Conservation (phyloP, 2,888 invertebrate species). For the Hetaerina titia region DNA sequence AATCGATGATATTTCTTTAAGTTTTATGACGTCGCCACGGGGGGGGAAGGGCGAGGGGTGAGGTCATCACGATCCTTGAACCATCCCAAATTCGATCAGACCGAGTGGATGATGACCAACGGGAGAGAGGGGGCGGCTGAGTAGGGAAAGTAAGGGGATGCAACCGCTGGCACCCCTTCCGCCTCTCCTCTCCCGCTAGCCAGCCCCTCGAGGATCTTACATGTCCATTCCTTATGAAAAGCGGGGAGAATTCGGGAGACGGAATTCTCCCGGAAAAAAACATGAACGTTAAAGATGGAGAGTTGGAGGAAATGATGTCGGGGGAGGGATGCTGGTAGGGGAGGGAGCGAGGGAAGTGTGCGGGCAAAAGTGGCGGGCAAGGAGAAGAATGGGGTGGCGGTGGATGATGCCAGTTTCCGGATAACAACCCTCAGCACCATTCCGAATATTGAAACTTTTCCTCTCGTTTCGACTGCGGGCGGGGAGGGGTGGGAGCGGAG, state of each 20-base stretch:
- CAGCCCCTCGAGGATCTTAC: not conserved
- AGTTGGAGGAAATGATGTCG: not conserved
- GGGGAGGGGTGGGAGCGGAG: not conserved
- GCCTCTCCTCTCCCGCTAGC: not conserved
- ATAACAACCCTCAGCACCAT: not conserved
- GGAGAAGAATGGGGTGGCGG: not conserved
- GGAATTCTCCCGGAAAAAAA: not conserved
- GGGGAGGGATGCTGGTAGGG: not conserved
- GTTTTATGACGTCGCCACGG: slow-evolving; percentile 43
- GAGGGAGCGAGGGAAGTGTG: not conserved
- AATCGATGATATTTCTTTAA: slow-evolving; percentile 56
- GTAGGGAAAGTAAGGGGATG: not conserved
- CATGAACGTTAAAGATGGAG: slow-evolving; percentile 12
- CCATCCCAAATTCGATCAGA: slow-evolving; percentile 57
- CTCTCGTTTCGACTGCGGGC: not conserved
- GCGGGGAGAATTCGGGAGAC: not conserved
- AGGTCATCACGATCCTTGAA: slow-evolving; percentile 47
- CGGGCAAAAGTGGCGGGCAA: no score
- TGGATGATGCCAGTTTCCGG: slow-evolving; percentile 21
- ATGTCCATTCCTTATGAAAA: not conserved
- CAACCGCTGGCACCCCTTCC: not conserved
- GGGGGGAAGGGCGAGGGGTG: slow-evolving; percentile 15
- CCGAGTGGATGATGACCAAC: slow-evolving; percentile 8
- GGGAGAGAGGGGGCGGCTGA: not conserved
- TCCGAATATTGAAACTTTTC: slow-evolving; percentile 23